These are phyloP conservation scores for Grammomys dolichurus DNA, from an alignment of 2,113 vertebrate genomes.

Conservation along the genomic window DNA sequence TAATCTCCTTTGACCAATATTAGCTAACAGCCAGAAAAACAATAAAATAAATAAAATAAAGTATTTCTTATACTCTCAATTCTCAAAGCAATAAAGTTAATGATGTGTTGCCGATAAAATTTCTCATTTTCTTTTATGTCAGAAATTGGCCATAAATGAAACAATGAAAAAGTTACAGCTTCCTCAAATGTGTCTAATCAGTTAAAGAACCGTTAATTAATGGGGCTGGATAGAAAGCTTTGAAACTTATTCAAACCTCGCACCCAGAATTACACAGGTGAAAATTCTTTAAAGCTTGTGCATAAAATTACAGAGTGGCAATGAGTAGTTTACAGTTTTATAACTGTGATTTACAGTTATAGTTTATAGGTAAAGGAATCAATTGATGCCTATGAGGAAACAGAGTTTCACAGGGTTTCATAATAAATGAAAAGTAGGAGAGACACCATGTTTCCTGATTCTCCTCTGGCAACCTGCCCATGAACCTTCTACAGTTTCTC, in stretches of 20 bases:
- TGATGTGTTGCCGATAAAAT: constrained; percentile 65
- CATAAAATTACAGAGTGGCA: constrained; percentile 37
- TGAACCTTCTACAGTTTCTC: background rate
- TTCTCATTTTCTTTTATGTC: constrained; percentile 74
- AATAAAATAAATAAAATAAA: constrained; percentile 69
- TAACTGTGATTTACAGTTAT: background rate
- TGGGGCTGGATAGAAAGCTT: constrained; percentile 27
- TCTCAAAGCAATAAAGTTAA: constrained; percentile 76
- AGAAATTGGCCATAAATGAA: constrained; percentile 62
- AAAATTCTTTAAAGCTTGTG: background rate
- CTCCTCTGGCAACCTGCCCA: background rate
- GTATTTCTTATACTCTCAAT: constrained; percentile 45
- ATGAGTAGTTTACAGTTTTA: background rate
- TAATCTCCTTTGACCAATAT: constrained; percentile 53
- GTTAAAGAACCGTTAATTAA: constrained; percentile 76
- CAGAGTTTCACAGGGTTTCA: background rate
- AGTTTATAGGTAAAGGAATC: constrained; percentile 54
- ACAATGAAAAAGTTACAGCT: constrained; percentile 66
- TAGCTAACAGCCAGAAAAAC: constrained; percentile 74
- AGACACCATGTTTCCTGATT: background rate
- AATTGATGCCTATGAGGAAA: background rate
- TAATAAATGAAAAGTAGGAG: constrained; percentile 1
- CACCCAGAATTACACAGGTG: background rate
- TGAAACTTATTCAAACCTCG: constrained; percentile 42
- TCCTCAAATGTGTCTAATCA: constrained; percentile 65